Evolutionary conservation across 1,140 invertebrate genomes (phyloP), one percentile per base, ranked within the genome.

Genomic region (Diuraphis noxia): DNA sequence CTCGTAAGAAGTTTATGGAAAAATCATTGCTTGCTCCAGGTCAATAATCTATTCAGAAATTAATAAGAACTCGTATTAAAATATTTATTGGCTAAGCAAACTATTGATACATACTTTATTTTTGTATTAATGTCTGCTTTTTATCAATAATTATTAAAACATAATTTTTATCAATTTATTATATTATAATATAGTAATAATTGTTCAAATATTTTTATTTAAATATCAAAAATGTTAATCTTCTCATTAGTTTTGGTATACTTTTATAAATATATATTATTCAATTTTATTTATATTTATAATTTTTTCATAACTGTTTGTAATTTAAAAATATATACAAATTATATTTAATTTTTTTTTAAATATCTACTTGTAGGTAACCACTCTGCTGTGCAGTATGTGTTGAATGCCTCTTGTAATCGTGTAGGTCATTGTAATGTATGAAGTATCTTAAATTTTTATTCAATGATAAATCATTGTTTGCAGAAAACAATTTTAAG

Each of bases 1-100:
- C 98, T 30, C 99, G 99, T 94, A 99, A 98, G 95, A 99, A 99
- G 95, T 99, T 99, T 93, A 99, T 99, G 99, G 99, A 99, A 93
- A 99, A 99, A 94, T 99, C 98, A 81, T 94, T 99, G 17, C 97
- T 97, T 85, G 97, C 95, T 0, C 97, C 96, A 25, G 97, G 97
- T 38, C 96, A 97, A 93, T 96, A 87, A 56, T 56, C 5, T 88
- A 38, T 19, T 36, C 8, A 43, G 52, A 10, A 52, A 38, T 52
- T 49, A 86, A 86, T 2, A 36, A 85, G 43, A 41, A 25, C n/a
- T 49, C 17, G 6, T 5, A 17, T 52, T 52, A 25, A 41, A 40
- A 17, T 63, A n/a, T 17, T 30, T 10, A 40, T n/a, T 82, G 17
- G n/a, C 5, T 82, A 23, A 81, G 19, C 17, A 81, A 49, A 36